A percentile compares a stretch with the other conserved stretches of the same genome.
These are phyloP conservation scores for Tyrannus savana DNA, from an alignment of 2,113 vertebrate genomes.

Conservation along the genomic window DNA sequence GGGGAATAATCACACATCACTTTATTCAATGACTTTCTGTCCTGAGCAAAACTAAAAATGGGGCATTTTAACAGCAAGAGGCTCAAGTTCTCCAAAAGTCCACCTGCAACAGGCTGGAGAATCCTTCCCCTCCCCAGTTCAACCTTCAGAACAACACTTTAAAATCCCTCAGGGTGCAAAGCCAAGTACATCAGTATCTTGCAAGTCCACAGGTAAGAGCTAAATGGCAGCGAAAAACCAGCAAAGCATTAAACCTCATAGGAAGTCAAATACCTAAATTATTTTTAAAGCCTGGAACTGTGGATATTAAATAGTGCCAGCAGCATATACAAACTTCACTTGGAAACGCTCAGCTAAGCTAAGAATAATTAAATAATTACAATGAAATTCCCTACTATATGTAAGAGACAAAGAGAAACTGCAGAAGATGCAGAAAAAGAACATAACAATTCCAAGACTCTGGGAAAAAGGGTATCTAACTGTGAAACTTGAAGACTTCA, in stretches of 20 bases:
- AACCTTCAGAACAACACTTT: neutral
- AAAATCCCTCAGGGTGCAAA: neutral
- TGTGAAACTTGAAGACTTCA: conserved; percentile 29
- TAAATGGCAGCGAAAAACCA: neutral
- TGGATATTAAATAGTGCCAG: neutral
- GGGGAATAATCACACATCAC: neutral
- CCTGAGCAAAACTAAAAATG: neutral
- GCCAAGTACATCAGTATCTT: fast-evolving
- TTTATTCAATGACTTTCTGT: neutral
- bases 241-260: neutral
- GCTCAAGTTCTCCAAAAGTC: neutral
- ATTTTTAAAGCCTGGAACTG: neutral
- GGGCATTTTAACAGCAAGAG: neutral
- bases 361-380: neutral
- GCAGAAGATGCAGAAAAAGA: neutral
- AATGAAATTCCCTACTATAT: neutral
- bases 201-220: neutral
- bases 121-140: neutral
- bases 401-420: neutral
- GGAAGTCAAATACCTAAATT: neutral
- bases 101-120: neutral
- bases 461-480: neutral
- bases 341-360: neutral
- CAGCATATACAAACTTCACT: neutral
- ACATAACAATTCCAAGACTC: neutral